phyloP scores from a whole-genome alignment of 2,797 vertebrate species.

The Schizopygopsis pylzovi region DNA sequence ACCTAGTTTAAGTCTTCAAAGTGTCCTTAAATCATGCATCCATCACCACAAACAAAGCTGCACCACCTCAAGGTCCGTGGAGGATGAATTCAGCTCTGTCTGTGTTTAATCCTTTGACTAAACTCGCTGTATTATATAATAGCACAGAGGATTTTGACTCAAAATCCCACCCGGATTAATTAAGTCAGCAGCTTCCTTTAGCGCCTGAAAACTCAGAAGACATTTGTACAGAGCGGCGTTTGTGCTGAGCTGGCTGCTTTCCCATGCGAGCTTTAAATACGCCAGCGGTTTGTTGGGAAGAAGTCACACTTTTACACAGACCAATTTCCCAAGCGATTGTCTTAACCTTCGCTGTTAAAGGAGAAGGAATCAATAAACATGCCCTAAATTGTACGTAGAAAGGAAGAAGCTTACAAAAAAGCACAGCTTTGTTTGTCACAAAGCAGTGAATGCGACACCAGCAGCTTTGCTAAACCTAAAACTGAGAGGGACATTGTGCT shows the following conservation, averaged over 20 bases:
- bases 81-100: conserved; percentile 15
- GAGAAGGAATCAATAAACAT: not conserved
- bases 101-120: conserved; percentile 14
- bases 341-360: not conserved
- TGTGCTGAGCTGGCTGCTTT: conserved; percentile 52
- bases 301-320: conserved; percentile 16
- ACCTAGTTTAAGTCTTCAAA: not conserved
- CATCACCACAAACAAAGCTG: not conserved
- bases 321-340: not conserved
- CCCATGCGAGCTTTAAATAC: conserved; percentile 44
- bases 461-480: conserved; percentile 11
- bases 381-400: not conserved
- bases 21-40: not conserved
- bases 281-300: conserved; percentile 5
- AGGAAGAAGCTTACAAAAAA: not conserved
- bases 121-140: conserved; percentile 1
- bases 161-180: conserved; percentile 31
- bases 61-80: not conserved
- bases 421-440: not conserved
- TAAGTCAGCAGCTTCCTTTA: conserved; percentile 27
- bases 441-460: not conserved
- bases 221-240: conserved; percentile 43
- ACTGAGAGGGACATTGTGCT: conserved; percentile 7
- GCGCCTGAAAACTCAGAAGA: conserved; percentile 9
- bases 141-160: not conserved